A percentile compares a stretch with the other conserved stretches of the same genome.
Evolutionary conservation across 2,888 invertebrate genomes (phyloP).

Genomic region (Sisyra nigra): DNA sequence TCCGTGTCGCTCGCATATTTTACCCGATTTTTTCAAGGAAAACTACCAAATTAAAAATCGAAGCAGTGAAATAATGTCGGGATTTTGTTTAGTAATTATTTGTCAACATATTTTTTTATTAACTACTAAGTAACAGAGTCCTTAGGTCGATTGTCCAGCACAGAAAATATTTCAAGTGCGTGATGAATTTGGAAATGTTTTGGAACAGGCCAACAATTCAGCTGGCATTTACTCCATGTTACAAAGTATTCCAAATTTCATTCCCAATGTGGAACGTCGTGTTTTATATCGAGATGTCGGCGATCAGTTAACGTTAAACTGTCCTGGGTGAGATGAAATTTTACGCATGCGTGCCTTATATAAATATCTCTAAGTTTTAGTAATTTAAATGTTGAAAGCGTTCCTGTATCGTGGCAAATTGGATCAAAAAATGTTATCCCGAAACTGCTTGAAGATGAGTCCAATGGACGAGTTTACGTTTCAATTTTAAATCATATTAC

Average conservation of each 20-base stretch:
- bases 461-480: constrained; percentile 37
- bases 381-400: constrained; percentile 31
- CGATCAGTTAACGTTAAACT: constrained; percentile 25
- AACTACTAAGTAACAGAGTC: neutral
- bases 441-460: constrained; percentile 28
- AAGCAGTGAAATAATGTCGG: constrained; percentile 35
- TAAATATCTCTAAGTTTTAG: too few species aligned
- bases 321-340: constrained; percentile 29
- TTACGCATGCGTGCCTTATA: neutral
- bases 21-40: constrained; percentile 28
- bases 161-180: constrained; percentile 32
- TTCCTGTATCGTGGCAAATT: constrained; percentile 38
- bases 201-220: constrained; percentile 42
- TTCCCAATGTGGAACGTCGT: constrained; percentile 26
- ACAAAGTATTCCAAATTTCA: constrained; percentile 30
- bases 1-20: constrained; percentile 38
- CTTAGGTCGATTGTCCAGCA: constrained; percentile 28
- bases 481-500: constrained; percentile 39
- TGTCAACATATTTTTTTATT: too few species aligned
- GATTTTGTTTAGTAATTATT: constrained; percentile 32
- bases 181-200: constrained; percentile 31
- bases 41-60: constrained; percentile 26
- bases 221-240: constrained; percentile 38
- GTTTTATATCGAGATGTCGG: constrained; percentile 26
- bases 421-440: constrained; percentile 33